Percentiles rank a stretch among this genome's conserved stretches.
Evolutionary conservation across 2,113 vertebrate genomes (phyloP).

Genomic region (Amblyornis subalaris): DNA sequence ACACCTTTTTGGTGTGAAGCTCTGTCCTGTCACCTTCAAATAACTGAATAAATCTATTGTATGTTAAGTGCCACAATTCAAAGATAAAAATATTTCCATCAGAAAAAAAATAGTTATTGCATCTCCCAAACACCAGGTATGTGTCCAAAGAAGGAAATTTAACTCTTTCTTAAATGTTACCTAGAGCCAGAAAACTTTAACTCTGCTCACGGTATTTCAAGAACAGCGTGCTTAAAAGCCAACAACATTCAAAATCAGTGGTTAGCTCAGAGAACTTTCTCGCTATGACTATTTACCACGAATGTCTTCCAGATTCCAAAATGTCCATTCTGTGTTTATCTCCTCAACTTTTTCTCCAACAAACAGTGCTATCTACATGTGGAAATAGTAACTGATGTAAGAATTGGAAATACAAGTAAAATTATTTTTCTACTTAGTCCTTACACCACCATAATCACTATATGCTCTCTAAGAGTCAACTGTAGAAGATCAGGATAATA

Average conservation of each 20-base stretch:
- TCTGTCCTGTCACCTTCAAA: neutral
- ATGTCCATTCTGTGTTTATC: neutral
- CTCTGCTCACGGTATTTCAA: neutral
- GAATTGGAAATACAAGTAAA: neutral
- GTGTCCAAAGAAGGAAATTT: neutral
- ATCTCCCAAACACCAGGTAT: neutral
- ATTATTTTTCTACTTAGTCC: neutral
- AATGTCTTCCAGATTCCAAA: neutral
- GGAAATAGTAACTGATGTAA: neutral
- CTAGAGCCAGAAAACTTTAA: neutral
- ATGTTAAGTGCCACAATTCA: neutral
- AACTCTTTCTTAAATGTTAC: neutral
- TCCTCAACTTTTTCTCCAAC: neutral
- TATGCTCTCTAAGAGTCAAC: neutral
- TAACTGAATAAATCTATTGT: neutral
- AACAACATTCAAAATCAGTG: neutral
- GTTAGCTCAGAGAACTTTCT: neutral
- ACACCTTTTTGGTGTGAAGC: neutral
- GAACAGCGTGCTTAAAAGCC: neutral
- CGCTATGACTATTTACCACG: neutral
- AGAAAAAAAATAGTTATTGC: accelerated
- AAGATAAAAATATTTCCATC: neutral
- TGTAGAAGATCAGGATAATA: neutral
- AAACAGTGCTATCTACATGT: neutral
- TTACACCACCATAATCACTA: neutral